Conservation (phyloP, 2,113 vertebrate genomes). For the Hydrolagus affinis region DNA sequence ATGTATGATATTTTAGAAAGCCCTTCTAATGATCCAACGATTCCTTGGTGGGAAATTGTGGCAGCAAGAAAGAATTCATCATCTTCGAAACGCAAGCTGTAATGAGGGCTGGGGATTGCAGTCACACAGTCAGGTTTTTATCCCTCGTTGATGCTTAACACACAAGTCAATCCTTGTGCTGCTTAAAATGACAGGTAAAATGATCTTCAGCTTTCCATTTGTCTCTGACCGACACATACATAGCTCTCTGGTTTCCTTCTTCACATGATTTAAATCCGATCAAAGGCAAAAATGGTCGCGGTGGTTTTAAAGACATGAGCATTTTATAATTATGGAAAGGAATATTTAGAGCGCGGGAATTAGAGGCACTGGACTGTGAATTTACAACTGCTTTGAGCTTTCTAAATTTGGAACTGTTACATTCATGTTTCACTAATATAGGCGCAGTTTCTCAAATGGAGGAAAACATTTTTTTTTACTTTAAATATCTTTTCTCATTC, state of each 20-base stretch:
- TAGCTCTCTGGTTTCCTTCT: no score
- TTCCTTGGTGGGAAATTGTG: neutral
- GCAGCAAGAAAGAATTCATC: neutral
- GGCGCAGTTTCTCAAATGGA: constrained; percentile 7
- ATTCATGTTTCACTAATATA: constrained; percentile 7
- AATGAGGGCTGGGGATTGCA: neutral
- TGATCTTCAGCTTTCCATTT: neutral
- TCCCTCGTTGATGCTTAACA: neutral
- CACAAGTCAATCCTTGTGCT: neutral
- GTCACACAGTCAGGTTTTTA: neutral
- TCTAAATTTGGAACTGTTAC: neutral
- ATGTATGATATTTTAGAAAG: neutral
- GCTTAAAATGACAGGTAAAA: neutral
- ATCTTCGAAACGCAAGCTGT: neutral
- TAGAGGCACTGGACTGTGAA: neutral
- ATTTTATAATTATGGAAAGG: neutral
- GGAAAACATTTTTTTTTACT: neutral
- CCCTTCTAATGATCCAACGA: neutral
- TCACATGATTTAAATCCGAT: neutral
- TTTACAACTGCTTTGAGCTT: constrained; percentile 2
- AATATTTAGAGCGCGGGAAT: neutral
- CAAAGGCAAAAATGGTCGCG: neutral
- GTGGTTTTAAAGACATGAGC: neutral
- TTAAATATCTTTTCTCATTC: neutral
- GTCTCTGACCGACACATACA: neutral